Conservation (phyloP, 2,888 invertebrate genomes). For the Cryptocheilus praepositus region DNA sequence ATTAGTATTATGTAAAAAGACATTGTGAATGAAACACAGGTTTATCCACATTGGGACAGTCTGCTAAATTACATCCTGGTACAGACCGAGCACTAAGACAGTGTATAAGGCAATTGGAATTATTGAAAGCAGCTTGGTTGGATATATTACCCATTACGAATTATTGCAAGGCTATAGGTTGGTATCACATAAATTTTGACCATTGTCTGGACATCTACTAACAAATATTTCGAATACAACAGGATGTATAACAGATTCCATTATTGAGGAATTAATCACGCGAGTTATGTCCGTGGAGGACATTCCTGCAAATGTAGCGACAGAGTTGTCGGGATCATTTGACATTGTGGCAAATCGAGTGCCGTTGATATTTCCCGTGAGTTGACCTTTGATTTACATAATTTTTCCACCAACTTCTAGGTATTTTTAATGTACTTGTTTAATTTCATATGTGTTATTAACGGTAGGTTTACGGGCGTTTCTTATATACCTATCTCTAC, state of each 20-base stretch:
- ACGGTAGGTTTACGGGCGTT: no score
- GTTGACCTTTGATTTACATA: no score
- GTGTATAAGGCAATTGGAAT: slow-evolving; percentile 88
- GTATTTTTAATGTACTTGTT: no score
- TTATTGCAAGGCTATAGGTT: slow-evolving; percentile 84
- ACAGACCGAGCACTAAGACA: slow-evolving; percentile 87
- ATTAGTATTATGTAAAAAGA: background rate
- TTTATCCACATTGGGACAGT: slow-evolving; percentile 72
- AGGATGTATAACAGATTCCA: slow-evolving; percentile 82
- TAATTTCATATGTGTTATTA: no score
- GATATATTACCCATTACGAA: slow-evolving; percentile 87
- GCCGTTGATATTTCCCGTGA: slow-evolving; percentile 84
- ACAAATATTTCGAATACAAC: slow-evolving; percentile 51
- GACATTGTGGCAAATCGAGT: slow-evolving; percentile 83
- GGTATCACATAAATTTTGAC: slow-evolving; percentile 25
- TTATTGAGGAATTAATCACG: slow-evolving; percentile 82
- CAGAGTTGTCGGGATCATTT: slow-evolving; percentile 87
- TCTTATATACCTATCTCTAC: no score
- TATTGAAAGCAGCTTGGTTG: slow-evolving; percentile 91
- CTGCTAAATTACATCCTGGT: slow-evolving; percentile 78
- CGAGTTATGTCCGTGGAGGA: slow-evolving; percentile 86
- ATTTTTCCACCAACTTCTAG: background rate
- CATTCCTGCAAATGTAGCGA: slow-evolving; percentile 89
- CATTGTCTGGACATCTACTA: background rate
- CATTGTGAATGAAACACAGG: slow-evolving; percentile 66